Conservation (phyloP, 2,113 vertebrate species). For the Emberiza fucata region DNA sequence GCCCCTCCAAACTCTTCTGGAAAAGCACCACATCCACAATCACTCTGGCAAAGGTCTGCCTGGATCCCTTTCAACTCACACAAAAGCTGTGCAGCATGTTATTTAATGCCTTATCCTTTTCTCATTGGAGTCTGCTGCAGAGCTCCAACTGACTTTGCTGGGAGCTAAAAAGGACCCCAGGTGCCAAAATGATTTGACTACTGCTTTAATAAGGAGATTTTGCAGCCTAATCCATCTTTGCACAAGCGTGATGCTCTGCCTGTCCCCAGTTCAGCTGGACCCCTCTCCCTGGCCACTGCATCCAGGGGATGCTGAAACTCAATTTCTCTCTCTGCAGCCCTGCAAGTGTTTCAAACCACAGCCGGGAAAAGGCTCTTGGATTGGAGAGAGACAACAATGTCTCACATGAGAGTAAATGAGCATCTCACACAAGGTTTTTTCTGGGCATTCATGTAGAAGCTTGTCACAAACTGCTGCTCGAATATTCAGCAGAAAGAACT, state of each 20-base stretch:
- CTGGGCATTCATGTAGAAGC: background rate
- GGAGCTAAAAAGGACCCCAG: slow-evolving; percentile 1
- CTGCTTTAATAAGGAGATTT: slow-evolving; percentile 7
- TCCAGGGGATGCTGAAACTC: background rate
- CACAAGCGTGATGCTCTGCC: background rate
- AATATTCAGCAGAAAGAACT: background rate
- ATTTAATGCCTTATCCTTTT: slow-evolving; percentile 26
- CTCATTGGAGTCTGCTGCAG: slow-evolving; percentile 5
- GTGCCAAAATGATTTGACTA: slow-evolving; percentile 39
- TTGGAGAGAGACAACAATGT: background rate
- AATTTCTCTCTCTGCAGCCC: background rate
- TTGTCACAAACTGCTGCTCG: background rate
- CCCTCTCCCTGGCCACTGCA: background rate
- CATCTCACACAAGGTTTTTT: background rate
- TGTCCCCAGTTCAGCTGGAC: background rate
- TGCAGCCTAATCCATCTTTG: background rate
- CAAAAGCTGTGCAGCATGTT: slow-evolving; percentile 47
- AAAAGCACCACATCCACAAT: slow-evolving; percentile 48
- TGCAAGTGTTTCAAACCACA: background rate
- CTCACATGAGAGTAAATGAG: background rate
- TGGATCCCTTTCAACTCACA: slow-evolving; percentile 53
- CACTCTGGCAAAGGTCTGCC: slow-evolving; percentile 38
- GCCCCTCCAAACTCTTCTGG: slow-evolving; percentile 48
- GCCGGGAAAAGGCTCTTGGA: background rate
- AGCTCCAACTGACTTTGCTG: slow-evolving; percentile 30